These are phyloP conservation scores for Eubasilissa regina DNA, from an alignment of 1,140 invertebrate species.

Conservation along the genomic window DNA sequence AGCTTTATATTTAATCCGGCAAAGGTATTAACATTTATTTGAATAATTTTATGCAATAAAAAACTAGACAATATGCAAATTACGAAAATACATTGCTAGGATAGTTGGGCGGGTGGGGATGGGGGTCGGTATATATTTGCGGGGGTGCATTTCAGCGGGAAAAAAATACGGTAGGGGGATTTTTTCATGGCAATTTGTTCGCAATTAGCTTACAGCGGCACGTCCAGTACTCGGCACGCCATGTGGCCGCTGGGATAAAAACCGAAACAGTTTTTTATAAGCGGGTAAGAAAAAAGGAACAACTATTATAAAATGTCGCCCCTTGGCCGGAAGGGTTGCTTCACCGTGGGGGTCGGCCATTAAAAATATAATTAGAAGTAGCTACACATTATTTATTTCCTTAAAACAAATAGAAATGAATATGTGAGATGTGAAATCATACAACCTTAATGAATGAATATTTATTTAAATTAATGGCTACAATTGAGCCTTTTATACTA, in stretches of 20 bases:
- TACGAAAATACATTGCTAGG: neutral
- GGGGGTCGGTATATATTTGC: slow-evolving; percentile 6
- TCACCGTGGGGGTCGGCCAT: neutral
- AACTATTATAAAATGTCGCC: slow-evolving; percentile 41
- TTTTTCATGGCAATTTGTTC: slow-evolving; percentile 58
- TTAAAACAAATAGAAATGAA: neutral
- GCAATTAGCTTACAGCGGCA: slow-evolving; percentile 60
- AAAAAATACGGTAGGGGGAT: slow-evolving; percentile 40
- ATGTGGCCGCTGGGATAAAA: slow-evolving; percentile 56
- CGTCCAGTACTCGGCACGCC: slow-evolving; percentile 53
- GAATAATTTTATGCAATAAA: slow-evolving; percentile 41
- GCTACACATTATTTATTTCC: neutral
- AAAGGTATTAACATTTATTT: slow-evolving; percentile 32
- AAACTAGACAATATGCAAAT: slow-evolving; percentile 43
- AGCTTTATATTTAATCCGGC: slow-evolving; percentile 5
- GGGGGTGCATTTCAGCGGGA: slow-evolving; percentile 41
- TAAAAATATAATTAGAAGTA: slow-evolving; percentile 26
- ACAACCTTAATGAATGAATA: too few species aligned
- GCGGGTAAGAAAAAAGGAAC: slow-evolving; percentile 43
- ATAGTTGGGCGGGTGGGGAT: slow-evolving; percentile 23
- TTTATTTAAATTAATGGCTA: too few species aligned
- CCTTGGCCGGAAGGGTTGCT: slow-evolving; percentile 20
- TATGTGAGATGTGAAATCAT: too few species aligned
- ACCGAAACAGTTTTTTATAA: slow-evolving; percentile 34
- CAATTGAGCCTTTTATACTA: too few species aligned